Conservation (phyloP, 2,797 vertebrate genomes). For the Ctenochaetus hawaiiensis region DNA sequence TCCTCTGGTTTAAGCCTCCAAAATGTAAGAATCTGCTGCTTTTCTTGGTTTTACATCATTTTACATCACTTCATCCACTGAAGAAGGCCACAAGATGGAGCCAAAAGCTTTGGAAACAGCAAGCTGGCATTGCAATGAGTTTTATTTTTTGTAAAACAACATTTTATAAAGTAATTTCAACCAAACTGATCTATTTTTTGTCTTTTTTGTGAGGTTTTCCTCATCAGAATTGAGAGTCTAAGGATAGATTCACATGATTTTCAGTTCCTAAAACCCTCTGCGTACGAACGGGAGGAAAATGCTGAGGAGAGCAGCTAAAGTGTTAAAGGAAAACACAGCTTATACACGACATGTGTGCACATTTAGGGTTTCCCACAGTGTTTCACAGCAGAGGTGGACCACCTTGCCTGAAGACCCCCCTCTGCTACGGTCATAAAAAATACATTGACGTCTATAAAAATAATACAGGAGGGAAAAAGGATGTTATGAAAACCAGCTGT, state of each 20-base stretch:
- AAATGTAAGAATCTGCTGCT: neutral
- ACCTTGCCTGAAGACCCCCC: neutral
- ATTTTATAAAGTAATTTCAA: neutral
- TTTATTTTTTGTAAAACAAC: neutral
- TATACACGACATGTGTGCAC: neutral
- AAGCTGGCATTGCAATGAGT: neutral
- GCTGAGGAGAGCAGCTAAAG: neutral
- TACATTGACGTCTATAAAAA: neutral
- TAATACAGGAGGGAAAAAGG: neutral
- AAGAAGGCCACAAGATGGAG: slow-evolving; percentile 2
- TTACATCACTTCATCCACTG: neutral
- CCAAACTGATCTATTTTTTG: neutral
- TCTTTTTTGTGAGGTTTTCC: neutral
- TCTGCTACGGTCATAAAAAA: neutral
- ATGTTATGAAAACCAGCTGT: neutral
- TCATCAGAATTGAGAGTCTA: neutral
- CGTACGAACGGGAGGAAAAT: neutral
- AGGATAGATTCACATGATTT: too few species aligned
- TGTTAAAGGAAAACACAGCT: neutral
- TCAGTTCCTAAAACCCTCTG: too few species aligned
- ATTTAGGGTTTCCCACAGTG: neutral
- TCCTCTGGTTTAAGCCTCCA: neutral
- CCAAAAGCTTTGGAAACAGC: slow-evolving; percentile 21
- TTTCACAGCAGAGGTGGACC: neutral
- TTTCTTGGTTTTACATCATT: neutral